Conservation (phyloP, 2,888 invertebrate species). For the Conomelus anceps region DNA sequence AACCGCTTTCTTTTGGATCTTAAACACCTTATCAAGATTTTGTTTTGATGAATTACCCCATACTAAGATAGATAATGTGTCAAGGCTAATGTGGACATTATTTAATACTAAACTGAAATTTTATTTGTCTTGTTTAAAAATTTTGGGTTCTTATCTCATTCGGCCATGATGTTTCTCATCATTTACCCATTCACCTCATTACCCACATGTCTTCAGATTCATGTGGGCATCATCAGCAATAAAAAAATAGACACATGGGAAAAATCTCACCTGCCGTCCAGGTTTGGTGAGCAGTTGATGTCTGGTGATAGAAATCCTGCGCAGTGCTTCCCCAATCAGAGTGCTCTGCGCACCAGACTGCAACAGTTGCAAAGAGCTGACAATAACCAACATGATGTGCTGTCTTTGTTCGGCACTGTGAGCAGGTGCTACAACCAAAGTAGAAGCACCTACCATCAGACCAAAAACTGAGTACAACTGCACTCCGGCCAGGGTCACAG, state of each 20-base stretch:
- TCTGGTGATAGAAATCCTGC: slow-evolving; percentile 45
- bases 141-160: no score
- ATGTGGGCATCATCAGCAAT: no score
- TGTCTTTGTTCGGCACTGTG: slow-evolving; percentile 35
- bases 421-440: slow-evolving; percentile 35
- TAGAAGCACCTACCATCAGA: slow-evolving; percentile 44
- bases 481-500: slow-evolving; percentile 45
- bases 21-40: no score
- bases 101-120: no score
- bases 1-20: no score
- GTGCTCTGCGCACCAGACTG: slow-evolving; percentile 46
- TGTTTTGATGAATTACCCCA: no score
- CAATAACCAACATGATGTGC: slow-evolving; percentile 44
- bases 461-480: slow-evolving; percentile 47
- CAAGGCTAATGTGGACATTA: no score
- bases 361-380: slow-evolving; percentile 44
- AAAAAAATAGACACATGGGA: neutral
- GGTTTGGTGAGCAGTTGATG: slow-evolving; percentile 48
- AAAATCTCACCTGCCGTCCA: slow-evolving; percentile 48
- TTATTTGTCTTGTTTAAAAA: no score
- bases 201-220: no score
- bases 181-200: no score
- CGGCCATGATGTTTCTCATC: no score
- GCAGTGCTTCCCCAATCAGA: slow-evolving; percentile 45
- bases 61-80: no score